Evolutionary conservation across 1,140 invertebrate species (phyloP).

Genomic region (Zaprionus kolodkinae): DNA sequence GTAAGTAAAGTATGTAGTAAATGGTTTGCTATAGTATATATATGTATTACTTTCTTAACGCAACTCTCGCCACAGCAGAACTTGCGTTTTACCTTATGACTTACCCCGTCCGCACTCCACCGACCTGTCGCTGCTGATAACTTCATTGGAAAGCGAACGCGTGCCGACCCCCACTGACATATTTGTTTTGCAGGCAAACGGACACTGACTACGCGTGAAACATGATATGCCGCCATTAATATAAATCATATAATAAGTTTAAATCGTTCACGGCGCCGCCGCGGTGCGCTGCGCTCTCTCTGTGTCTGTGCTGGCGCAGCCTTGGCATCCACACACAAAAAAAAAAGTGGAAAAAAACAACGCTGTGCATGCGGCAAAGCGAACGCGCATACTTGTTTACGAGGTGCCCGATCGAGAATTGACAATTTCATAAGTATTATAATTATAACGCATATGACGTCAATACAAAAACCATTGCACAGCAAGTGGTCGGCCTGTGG

Average conservation of each 20-base stretch:
- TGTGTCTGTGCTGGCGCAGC: slow-evolving; percentile 25
- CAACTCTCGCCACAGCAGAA: neutral
- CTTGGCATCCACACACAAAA: slow-evolving; percentile 34
- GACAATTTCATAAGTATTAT: slow-evolving; percentile 12
- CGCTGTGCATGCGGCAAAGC: slow-evolving; percentile 26
- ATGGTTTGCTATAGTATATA: neutral
- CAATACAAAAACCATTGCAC: slow-evolving; percentile 1
- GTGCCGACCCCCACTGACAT: slow-evolving; percentile 84
- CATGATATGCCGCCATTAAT: slow-evolving; percentile 83
- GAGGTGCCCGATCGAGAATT: slow-evolving; percentile 9
- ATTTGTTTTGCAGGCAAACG: slow-evolving; percentile 81
- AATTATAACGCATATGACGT: slow-evolving; percentile 11
- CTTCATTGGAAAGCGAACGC: slow-evolving; percentile 79
- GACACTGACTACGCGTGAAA: slow-evolving; percentile 81
- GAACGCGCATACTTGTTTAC: slow-evolving; percentile 39
- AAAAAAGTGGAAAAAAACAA: slow-evolving; percentile 21
- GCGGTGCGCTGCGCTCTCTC: slow-evolving; percentile 40
- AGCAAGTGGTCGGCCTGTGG: neutral
- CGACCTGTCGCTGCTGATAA: slow-evolving; percentile 73
- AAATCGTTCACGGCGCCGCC: slow-evolving; percentile 59
- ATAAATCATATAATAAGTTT: slow-evolving; percentile 82
- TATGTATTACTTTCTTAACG: neutral
- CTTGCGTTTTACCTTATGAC: slow-evolving; percentile 22
- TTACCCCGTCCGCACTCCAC: slow-evolving; percentile 41
- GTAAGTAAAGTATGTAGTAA: neutral